These are phyloP conservation scores for Terrapene triunguis DNA, from an alignment of 2,113 vertebrate species.

Conservation along the genomic window DNA sequence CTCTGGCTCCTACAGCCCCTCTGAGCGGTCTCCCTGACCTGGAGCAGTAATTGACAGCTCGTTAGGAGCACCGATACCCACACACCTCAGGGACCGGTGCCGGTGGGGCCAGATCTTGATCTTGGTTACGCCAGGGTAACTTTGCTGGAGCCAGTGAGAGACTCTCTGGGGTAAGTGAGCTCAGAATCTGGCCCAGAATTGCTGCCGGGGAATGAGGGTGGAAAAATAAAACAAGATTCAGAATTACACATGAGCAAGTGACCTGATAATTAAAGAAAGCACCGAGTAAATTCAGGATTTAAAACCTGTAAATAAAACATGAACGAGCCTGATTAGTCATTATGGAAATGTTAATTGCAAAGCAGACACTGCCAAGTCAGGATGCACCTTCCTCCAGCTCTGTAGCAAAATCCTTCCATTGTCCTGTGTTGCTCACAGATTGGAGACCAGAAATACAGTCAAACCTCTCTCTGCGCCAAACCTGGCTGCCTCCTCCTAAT, in stretches of 20 bases:
- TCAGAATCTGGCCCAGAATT: fast-evolving
- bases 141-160: background rate
- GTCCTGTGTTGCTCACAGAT: background rate
- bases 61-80: fast-evolving
- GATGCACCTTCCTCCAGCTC: background rate
- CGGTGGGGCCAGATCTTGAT: fast-evolving
- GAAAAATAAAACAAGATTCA: fast-evolving
- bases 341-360: background rate
- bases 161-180: fast-evolving
- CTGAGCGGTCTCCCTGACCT: background rate
- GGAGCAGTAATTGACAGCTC: background rate
- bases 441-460: background rate
- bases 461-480: background rate
- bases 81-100: background rate
- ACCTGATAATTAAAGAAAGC: fast-evolving
- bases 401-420: background rate
- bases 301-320: background rate
- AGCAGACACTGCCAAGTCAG: fast-evolving
- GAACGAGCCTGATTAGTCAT: fast-evolving
- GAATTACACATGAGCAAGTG: fast-evolving
- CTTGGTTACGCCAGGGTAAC: background rate
- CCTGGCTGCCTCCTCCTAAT: fast-evolving
- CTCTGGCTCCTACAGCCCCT: background rate
- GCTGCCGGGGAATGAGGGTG: fast-evolving
- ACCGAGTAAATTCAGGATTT: background rate